Conservation (phyloP, 2,888 invertebrate species). For the Watsonalla binaria region DNA sequence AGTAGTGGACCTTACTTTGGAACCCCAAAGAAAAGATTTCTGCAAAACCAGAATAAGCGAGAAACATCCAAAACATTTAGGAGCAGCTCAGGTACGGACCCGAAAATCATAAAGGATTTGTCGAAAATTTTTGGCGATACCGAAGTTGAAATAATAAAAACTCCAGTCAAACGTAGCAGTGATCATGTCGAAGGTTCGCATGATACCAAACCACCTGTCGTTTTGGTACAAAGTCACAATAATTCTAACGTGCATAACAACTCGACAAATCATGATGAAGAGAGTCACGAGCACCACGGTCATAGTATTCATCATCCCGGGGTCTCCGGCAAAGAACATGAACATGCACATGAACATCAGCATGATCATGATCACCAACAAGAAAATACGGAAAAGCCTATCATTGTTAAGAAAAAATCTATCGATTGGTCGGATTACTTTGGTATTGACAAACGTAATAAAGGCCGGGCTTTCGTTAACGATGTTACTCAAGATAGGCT, state of each 20-base stretch:
- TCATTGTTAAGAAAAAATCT: constrained; percentile 86
- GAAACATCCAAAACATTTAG: constrained; percentile 52
- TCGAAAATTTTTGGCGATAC: constrained; percentile 81
- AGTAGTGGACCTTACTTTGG: constrained; percentile 70
- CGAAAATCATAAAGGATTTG: constrained; percentile 83
- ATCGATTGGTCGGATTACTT: constrained; percentile 93
- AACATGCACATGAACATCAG: constrained; percentile 28
- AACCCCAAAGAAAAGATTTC: constrained; percentile 52
- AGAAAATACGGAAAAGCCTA: constrained; percentile 59
- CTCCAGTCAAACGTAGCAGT: constrained; percentile 75
- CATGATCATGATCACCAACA: constrained; percentile 30
- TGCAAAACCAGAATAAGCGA: constrained; percentile 48
- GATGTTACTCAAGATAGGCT: constrained; percentile 65
- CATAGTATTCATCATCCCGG: constrained; percentile 53
- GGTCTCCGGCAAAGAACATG: constrained; percentile 37
- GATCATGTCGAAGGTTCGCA: constrained; percentile 51
- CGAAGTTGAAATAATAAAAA: constrained; percentile 60
- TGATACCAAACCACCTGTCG: constrained; percentile 61
- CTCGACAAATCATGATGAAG: constrained; percentile 36
- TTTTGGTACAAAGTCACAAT: constrained; percentile 44
- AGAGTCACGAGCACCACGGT: constrained; percentile 56
- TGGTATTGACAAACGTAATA: constrained; percentile 88
- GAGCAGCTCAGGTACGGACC: constrained; percentile 80
- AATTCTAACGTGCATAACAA: constrained; percentile 41
- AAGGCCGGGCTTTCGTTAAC: constrained; percentile 61